Evolutionary conservation across 2,888 invertebrate species (phyloP).

Genomic region (Cosmorhoe ocellata): DNA sequence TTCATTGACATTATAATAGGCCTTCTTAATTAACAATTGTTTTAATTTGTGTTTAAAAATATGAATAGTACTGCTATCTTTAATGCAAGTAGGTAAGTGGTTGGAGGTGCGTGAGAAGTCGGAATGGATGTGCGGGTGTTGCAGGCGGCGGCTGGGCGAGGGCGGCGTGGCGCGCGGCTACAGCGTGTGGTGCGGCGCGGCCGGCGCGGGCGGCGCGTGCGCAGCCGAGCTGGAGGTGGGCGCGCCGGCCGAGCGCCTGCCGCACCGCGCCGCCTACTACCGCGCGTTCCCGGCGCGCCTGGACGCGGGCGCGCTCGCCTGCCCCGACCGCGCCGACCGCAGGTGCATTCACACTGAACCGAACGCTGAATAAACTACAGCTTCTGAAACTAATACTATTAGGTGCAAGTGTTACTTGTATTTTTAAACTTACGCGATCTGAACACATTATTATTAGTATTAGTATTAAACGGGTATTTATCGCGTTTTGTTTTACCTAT

Average conservation of each 20-base stretch:
- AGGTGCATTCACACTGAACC: slow-evolving; percentile 51
- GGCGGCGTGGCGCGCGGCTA: slow-evolving; percentile 70
- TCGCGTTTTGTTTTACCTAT: too few relatives aligned
- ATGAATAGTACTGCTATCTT: too few relatives aligned
- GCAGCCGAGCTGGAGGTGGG: slow-evolving; percentile 91
- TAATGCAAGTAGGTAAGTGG: too few relatives aligned
- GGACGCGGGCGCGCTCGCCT: slow-evolving; percentile 81
- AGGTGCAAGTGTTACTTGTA: too few relatives aligned
- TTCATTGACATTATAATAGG: too few relatives aligned
- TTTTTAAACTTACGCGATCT: too few relatives aligned
- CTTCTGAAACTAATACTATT: slow-evolving; percentile 1
- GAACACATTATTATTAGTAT: too few relatives aligned
- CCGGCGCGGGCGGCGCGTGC: slow-evolving; percentile 43
- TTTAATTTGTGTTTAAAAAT: too few relatives aligned
- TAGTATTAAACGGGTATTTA: too few relatives aligned
- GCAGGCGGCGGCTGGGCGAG: slow-evolving; percentile 72
- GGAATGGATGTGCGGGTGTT: slow-evolving; percentile 33
- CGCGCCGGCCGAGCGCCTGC: slow-evolving; percentile 89
- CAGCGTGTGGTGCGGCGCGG: slow-evolving; percentile 69
- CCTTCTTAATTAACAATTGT: too few relatives aligned
- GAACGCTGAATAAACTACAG: slow-evolving; percentile 3
- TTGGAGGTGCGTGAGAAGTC: too few relatives aligned
- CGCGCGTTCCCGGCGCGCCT: slow-evolving; percentile 94
- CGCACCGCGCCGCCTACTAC: slow-evolving; percentile 87
- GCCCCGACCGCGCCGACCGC: slow-evolving; percentile 66